phyloP scores from a whole-genome alignment of 2,888 invertebrate species.

The Oxytorus armatus region DNA sequence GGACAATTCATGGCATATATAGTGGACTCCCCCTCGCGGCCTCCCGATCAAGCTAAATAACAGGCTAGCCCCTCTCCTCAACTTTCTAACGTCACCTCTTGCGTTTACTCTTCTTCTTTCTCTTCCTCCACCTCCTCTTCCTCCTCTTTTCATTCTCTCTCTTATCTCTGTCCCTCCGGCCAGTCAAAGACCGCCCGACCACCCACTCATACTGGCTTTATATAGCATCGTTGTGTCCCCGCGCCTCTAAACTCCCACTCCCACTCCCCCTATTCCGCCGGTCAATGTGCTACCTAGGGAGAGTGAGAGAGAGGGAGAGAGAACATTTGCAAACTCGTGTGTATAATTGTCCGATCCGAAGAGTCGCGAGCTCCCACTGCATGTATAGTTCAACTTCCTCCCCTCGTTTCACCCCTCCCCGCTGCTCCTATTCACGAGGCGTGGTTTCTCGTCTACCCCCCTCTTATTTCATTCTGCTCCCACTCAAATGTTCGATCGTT shows the following conservation, averaged over 20 bases:
- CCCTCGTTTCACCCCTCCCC: conserved; percentile 48
- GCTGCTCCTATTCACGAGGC: conserved; percentile 52
- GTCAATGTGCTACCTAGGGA: conserved; percentile 59
- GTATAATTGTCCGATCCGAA: conserved; percentile 80
- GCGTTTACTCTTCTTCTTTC: conserved; percentile 55
- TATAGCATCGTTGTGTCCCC: conserved; percentile 75
- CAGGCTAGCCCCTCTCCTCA: conserved; percentile 72
- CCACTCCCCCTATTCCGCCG: conserved; percentile 69
- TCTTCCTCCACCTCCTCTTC: conserved; percentile 61
- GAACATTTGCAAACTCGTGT: conserved; percentile 79
- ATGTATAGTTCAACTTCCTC: conserved; percentile 32
- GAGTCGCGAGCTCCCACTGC: conserved; percentile 53
- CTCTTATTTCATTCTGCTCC: conserved; percentile 8
- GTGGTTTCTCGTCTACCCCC: conserved; percentile 49
- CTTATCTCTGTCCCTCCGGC: conserved; percentile 50
- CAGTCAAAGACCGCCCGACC: conserved; percentile 41
- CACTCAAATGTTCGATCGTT: conserved; percentile 32
- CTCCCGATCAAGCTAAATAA: conserved; percentile 75
- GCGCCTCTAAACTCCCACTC: conserved; percentile 48
- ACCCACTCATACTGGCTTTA: conserved; percentile 70
- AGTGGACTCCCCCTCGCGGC: conserved; percentile 85
- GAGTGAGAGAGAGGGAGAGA: conserved; percentile 25
- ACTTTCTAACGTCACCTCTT: conserved; percentile 67
- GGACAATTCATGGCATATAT: conserved; percentile 69
- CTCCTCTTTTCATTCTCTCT: conserved; percentile 59